Percentiles rank a stretch among this genome's conserved stretches.
Evolutionary conservation across 2,113 vertebrate species (phyloP).

Genomic region (Nibea albiflora): DNA sequence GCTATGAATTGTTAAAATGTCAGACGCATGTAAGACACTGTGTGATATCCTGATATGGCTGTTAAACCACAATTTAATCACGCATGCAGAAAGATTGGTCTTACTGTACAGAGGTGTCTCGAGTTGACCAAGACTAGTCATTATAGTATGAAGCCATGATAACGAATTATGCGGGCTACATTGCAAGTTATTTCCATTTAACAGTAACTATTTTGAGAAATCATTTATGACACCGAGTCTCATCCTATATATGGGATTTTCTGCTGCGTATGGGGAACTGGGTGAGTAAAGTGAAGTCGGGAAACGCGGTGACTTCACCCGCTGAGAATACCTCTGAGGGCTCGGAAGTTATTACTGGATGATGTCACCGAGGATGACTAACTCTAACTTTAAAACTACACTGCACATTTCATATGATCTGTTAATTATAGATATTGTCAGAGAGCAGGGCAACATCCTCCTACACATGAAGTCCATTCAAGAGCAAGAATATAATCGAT

Average conservation of each 20-base stretch:
- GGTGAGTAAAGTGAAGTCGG: constrained; percentile 34
- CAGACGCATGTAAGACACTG: background rate
- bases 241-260: background rate
- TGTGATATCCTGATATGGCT: background rate
- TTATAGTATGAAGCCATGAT: background rate
- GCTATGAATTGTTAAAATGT: background rate
- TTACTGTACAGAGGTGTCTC: background rate
- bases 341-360: constrained; percentile 30
- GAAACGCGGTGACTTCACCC: constrained; percentile 68
- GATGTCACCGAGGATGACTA: constrained; percentile 65
- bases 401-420: background rate
- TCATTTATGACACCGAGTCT: background rate
- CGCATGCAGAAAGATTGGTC: background rate
- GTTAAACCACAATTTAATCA: background rate
- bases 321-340: constrained; percentile 43
- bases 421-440: constrained; percentile 10
- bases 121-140: background rate
- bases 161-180: background rate
- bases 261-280: background rate
- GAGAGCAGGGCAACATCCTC: constrained; percentile 13
- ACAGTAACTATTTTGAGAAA: too few species aligned
- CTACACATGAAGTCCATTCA: background rate
- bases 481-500: background rate
- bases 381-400: constrained; percentile 22
- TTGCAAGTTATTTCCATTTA: background rate